These are phyloP conservation scores for Junco hyemalis DNA, from an alignment of 2,113 vertebrate genomes.

Conservation along the genomic window DNA sequence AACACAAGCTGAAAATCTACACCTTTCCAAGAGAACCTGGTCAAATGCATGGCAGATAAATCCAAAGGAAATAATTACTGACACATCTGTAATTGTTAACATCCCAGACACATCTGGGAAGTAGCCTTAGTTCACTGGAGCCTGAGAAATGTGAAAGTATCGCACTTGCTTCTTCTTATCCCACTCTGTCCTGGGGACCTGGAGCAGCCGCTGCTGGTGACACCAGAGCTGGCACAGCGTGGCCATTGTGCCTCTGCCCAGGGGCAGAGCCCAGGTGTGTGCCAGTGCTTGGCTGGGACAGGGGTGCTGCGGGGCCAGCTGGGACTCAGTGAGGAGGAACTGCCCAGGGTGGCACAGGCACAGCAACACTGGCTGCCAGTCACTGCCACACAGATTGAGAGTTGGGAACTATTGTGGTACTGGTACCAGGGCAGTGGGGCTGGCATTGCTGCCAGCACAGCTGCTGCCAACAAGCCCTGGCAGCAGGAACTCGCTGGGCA, in stretches of 20 bases:
- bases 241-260: background rate
- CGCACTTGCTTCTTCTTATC: background rate
- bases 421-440: background rate
- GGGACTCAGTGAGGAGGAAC: background rate
- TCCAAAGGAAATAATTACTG: background rate
- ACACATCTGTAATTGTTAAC: background rate
- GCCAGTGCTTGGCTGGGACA: background rate
- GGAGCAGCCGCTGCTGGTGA: rapidly evolving
- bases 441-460: background rate
- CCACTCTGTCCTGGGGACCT: background rate
- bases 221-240: background rate
- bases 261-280: background rate
- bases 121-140: background rate
- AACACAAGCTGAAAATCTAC: background rate
- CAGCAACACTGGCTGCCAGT: background rate
- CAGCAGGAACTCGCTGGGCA: background rate
- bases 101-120: background rate
- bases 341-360: background rate
- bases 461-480: background rate
- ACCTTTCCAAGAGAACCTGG: background rate
- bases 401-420: background rate
- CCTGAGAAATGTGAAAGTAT: background rate
- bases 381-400: background rate
- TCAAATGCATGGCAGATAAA: background rate
- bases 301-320: background rate